Percentiles rank a stretch among this genome's conserved stretches.
Conservation (phyloP, 2,888 invertebrate species). For the Esperia sulphurella region DNA sequence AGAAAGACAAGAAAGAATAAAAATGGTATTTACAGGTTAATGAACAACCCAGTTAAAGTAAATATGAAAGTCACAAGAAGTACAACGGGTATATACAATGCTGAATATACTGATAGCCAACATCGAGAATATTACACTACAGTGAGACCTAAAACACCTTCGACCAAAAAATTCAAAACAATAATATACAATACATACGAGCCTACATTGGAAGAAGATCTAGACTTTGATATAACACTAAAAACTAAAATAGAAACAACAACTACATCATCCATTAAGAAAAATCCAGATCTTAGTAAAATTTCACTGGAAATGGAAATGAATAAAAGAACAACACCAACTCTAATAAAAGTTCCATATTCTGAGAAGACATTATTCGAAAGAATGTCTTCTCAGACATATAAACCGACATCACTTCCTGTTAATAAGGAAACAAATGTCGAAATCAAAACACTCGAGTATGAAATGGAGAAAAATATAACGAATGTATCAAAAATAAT, state of each 20-base stretch:
- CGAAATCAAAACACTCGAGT: too few species aligned
- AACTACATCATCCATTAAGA: not conserved
- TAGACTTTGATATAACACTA: conserved; percentile 17
- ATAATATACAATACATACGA: conserved; percentile 46
- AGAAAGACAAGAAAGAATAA: not conserved
- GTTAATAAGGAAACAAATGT: too few species aligned
- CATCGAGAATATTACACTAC: not conserved
- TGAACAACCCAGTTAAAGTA: not conserved
- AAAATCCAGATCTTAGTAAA: too few species aligned
- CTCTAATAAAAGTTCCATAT: too few species aligned
- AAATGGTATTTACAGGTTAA: not conserved
- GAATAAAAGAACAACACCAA: too few species aligned
- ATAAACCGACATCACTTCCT: too few species aligned
- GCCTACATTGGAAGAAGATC: conserved; percentile 35
- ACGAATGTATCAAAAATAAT: too few species aligned
- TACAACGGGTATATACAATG: not conserved
- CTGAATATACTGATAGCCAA: not conserved
- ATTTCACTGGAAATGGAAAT: too few species aligned
- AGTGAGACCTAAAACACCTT: not conserved
- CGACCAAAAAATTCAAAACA: conserved; percentile 9
- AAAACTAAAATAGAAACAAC: not conserved
- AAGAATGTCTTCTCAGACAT: too few species aligned
- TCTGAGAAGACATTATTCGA: too few species aligned
- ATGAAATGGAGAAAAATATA: too few species aligned
- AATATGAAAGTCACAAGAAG: not conserved